Percentiles rank a stretch among this genome's conserved stretches.
Conservation (phyloP, 2,797 vertebrate genomes). For the Pseudochirops cupreus region DNA sequence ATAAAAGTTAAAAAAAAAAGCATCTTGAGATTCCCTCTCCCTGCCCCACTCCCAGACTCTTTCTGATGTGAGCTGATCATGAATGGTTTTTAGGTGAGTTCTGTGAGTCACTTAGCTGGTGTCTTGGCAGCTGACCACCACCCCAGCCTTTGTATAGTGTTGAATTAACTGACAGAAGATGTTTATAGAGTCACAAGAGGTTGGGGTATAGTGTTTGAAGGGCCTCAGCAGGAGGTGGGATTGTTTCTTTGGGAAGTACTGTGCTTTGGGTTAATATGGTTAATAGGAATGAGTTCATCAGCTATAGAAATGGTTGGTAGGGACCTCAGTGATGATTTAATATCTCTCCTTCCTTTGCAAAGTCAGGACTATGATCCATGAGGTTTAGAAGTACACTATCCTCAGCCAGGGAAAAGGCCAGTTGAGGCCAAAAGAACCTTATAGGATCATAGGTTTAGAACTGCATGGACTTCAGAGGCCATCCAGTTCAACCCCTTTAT, state of each 20-base stretch:
- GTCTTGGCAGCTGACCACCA: background rate
- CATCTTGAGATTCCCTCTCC: background rate
- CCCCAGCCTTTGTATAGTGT: background rate
- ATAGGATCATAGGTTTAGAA: background rate
- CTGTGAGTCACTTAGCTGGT: background rate
- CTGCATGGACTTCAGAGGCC: background rate
- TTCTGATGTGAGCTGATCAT: background rate
- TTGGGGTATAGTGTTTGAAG: background rate
- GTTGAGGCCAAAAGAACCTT: background rate
- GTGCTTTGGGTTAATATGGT: background rate
- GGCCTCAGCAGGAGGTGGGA: background rate
- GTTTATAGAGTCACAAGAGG: background rate
- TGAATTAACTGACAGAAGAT: slow-evolving; percentile 1
- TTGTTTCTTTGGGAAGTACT: background rate
- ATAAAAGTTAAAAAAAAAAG: background rate
- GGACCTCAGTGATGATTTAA: background rate
- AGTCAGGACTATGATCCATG: background rate
- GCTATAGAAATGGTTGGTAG: background rate
- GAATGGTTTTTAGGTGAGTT: background rate
- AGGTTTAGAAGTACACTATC: background rate
- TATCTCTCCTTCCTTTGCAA: background rate
- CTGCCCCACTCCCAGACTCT: background rate
- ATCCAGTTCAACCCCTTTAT: background rate
- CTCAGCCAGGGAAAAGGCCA: background rate
- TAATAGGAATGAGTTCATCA: background rate